Percentiles rank a stretch among this genome's conserved stretches.
Evolutionary conservation across 2,888 invertebrate genomes (phyloP).

Genomic region (Rotaria socialis): DNA sequence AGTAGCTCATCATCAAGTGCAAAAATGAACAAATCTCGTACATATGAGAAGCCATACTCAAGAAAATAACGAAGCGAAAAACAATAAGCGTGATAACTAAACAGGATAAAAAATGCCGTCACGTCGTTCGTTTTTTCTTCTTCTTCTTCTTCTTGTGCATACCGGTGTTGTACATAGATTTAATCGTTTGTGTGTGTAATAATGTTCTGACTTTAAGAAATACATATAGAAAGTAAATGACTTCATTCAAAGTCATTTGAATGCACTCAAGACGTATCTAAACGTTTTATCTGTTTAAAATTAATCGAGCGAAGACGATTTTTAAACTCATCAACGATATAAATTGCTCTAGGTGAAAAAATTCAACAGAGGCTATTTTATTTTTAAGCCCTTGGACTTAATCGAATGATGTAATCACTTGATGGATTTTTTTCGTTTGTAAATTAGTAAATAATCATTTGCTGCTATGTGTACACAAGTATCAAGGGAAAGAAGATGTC

Average conservation of each 20-base stretch:
- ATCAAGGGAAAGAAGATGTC: background rate
- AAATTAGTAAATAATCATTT: background rate
- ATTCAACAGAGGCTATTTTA: conserved; percentile 20
- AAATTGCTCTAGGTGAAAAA: conserved; percentile 20
- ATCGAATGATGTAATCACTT: conserved; percentile 9
- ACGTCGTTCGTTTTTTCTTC: background rate
- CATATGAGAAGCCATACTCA: background rate
- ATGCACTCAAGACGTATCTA: conserved; percentile 16
- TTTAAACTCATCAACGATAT: background rate
- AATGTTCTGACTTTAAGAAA: conserved; percentile 2
- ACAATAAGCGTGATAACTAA: background rate
- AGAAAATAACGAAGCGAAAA: background rate
- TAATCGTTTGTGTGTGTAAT: background rate
- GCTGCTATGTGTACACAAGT: background rate
- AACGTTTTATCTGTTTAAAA: background rate
- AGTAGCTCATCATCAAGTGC: background rate
- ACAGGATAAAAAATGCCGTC: background rate
- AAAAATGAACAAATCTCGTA: background rate
- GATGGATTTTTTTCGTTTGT: background rate
- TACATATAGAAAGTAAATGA: background rate
- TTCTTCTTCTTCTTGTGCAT: background rate
- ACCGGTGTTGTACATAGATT: conserved; percentile 26
- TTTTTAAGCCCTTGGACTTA: conserved; percentile 7
- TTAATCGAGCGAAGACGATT: conserved; percentile 29
- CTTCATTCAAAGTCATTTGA: background rate